Conservation (phyloP, 2,888 invertebrate genomes). For the Nymphalis c-album region DNA sequence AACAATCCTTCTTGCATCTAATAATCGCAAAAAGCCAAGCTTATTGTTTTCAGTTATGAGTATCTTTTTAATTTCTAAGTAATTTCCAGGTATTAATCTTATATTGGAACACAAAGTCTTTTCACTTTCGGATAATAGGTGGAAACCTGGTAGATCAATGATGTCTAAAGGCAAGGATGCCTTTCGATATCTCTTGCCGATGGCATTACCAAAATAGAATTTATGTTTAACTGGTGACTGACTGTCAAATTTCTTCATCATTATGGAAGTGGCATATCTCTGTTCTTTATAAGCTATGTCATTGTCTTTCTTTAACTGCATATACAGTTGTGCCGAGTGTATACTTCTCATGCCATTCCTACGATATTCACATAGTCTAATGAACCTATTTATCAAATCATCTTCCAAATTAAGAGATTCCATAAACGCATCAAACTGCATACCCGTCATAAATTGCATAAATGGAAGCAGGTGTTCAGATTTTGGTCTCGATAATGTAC, state of each 20-base stretch:
- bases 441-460: constrained; percentile 87
- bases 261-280: constrained; percentile 57
- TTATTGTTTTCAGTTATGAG: constrained; percentile 89
- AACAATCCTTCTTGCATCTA: constrained; percentile 90
- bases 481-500: constrained; percentile 80
- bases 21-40: constrained; percentile 86
- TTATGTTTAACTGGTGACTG: constrained; percentile 59
- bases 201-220: constrained; percentile 24
- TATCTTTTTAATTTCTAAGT: constrained; percentile 88
- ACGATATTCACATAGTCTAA: constrained; percentile 84
- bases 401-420: constrained; percentile 88
- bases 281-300: constrained; percentile 79
- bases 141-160: constrained; percentile 88
- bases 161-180: constrained; percentile 81
- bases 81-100: constrained; percentile 89
- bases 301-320: constrained; percentile 83
- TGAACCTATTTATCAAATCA: constrained; percentile 84
- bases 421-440: constrained; percentile 88
- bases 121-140: constrained; percentile 86
- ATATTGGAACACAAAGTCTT: constrained; percentile 88
- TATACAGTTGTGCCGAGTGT: constrained; percentile 83
- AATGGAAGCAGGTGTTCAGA: constrained; percentile 85
- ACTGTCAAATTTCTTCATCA: constrained; percentile 65
- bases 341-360: constrained; percentile 86
- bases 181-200: constrained; percentile 58